Percentiles rank a stretch among this genome's conserved stretches.
These are phyloP conservation scores for Bombyx huttoni DNA, from an alignment of 2,888 invertebrate species.

Conservation along the genomic window DNA sequence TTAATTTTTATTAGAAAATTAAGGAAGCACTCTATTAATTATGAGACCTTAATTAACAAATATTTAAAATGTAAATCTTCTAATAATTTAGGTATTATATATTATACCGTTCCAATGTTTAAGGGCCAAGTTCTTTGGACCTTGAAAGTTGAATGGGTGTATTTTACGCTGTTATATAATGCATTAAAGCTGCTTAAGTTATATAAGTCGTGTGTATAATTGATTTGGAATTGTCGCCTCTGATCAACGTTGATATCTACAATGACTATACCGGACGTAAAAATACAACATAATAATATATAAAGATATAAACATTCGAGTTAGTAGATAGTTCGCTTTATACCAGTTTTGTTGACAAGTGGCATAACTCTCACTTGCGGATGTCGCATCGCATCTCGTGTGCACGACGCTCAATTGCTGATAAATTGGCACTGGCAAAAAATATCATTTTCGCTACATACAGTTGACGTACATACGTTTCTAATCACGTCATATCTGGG, in stretches of 20 bases:
- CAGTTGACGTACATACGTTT: conserved; percentile 48
- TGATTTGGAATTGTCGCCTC: neutral
- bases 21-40: no score
- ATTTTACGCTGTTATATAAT: neutral
- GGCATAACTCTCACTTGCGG: conserved; percentile 67
- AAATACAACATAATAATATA: conserved; percentile 34
- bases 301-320: conserved; percentile 50
- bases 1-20: neutral
- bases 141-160: neutral
- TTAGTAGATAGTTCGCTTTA: conserved; percentile 28
- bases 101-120: neutral
- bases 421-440: conserved; percentile 63
- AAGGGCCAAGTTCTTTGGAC: neutral
- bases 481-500: conserved; percentile 67
- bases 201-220: neutral
- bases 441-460: conserved; percentile 57
- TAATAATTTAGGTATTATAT: neutral
- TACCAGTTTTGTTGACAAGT: conserved; percentile 67
- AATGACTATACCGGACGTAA: conserved; percentile 42
- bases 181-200: neutral
- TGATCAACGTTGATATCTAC: neutral
- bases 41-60: no score
- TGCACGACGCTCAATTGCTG: conserved; percentile 51
- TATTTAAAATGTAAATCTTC: neutral
- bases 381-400: conserved; percentile 57